phyloP scores from a whole-genome alignment of 2,113 vertebrate genomes.

The Cyprinodon brontotheroides region DNA sequence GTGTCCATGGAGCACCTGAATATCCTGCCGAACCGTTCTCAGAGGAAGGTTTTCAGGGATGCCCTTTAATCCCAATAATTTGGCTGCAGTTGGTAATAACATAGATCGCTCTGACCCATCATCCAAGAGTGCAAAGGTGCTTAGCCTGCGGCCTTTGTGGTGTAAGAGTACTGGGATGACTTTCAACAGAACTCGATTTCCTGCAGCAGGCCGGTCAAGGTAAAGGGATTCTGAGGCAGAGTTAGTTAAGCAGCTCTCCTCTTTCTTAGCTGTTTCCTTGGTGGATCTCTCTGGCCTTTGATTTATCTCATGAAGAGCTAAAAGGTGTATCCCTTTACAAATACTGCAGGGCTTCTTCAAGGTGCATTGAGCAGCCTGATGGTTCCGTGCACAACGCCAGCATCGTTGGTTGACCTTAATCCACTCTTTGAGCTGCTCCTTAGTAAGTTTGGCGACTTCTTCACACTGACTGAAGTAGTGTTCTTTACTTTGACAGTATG shows the following conservation, averaged over 20 bases:
- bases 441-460: neutral
- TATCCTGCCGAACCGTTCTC: too few relatives aligned
- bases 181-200: neutral
- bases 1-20: too few relatives aligned
- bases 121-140: too few relatives aligned
- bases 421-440: conserved; percentile 15
- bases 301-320: too few relatives aligned
- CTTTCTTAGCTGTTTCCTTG: neutral
- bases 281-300: neutral
- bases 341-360: too few relatives aligned
- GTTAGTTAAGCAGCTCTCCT: neutral
- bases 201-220: neutral
- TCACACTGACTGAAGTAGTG: neutral
- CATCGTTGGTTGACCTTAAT: conserved; percentile 4
- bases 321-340: too few relatives aligned
- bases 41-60: too few relatives aligned
- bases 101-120: too few relatives aligned
- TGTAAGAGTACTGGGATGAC: neutral
- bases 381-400: conserved; percentile 3
- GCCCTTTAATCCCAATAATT: too few relatives aligned
- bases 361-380: too few relatives aligned
- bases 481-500: neutral
- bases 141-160: too few relatives aligned
- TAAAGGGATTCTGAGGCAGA: neutral
- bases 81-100: too few relatives aligned